These are phyloP conservation scores for Leptocoma aspasia DNA, from an alignment of 2,113 vertebrate species.

Conservation along the genomic window DNA sequence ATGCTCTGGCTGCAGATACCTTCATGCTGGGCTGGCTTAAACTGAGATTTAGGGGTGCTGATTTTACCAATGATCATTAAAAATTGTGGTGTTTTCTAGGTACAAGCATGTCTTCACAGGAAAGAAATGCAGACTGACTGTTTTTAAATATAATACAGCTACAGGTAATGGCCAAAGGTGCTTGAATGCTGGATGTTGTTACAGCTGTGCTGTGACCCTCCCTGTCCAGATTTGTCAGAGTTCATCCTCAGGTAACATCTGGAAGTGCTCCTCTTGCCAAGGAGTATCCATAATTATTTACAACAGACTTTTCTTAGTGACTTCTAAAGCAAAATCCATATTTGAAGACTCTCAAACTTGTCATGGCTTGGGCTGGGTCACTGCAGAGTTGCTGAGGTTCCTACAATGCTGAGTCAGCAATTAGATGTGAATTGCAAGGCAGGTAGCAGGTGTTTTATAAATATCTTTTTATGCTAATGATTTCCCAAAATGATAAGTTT, in stretches of 20 bases:
- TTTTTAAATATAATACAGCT: not conserved
- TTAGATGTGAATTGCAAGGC: not conserved
- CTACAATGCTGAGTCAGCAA: not conserved
- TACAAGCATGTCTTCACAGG: not conserved
- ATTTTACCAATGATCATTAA: not conserved
- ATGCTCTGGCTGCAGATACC: not conserved
- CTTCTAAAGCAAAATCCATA: not conserved
- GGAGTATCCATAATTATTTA: not conserved
- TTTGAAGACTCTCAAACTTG: not conserved
- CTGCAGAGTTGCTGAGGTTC: not conserved
- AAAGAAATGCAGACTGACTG: not conserved
- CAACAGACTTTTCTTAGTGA: not conserved
- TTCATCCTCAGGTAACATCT: not conserved
- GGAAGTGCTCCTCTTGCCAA: not conserved
- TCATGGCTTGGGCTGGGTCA: not conserved
- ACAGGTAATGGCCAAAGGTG: not conserved
- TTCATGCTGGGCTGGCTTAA: not conserved
- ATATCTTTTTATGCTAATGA: not conserved
- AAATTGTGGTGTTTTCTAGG: not conserved
- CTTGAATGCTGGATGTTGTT: not conserved
- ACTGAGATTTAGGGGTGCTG: not conserved
- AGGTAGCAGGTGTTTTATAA: not conserved
- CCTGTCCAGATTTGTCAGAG: not conserved
- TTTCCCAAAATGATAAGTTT: slow-evolving; percentile 22
- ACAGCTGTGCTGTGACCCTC: fast-evolving